Base-by-base conservation (phyloP, 2,797 vertebrate genomes). In the Macropodus opercularis region DNA sequence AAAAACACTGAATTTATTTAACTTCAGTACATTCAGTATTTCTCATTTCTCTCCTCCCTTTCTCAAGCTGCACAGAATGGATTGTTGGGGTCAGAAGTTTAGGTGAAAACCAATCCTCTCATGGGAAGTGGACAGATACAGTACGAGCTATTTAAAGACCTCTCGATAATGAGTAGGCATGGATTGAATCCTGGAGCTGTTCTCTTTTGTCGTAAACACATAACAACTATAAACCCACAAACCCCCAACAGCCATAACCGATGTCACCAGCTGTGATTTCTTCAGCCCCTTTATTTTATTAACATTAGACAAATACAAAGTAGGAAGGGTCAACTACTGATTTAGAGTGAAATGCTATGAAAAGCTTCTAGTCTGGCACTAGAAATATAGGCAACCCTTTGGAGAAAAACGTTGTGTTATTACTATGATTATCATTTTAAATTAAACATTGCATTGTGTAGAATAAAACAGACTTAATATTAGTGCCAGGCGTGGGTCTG, bases 141-240 rank as follows among this genome's bases (percentile, higher is more conserved):
- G n/a, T n/a, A 79, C 34, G 40, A 60, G 70, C 83, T 92, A 92
- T 91, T 92, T 89, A 80, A 80, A 86, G 85, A 49, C 26, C 14
- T n/a, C 43, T 62, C 6, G 72, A 86, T 88, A 90, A 88, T 88
- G 67, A 80, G 46, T 51, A 71, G 76, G 72, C 63, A 62, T 0
- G 70, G 21, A n/a, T 40, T 77, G 74, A 87, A 89, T 90, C 63
- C 23, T 63, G 52, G 50, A 78, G 46, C 38, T 43, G 57, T 55
- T 63, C 23, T 66, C 53, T 52, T 73, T 80, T 72, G 65, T 64
- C 47, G 52, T 24, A 48, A 56, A 70, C 65, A 63, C 47, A 63
- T 23, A 41, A 42, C 68, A 31, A 26, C 32, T 8, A 49, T 39
- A 52, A 55, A 56, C 47, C 23, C 24, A 6, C 11, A 15, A 53